These are phyloP conservation scores for Hemicrepidius hirtus DNA, from an alignment of 2,888 invertebrate genomes.

Conservation along the genomic window DNA sequence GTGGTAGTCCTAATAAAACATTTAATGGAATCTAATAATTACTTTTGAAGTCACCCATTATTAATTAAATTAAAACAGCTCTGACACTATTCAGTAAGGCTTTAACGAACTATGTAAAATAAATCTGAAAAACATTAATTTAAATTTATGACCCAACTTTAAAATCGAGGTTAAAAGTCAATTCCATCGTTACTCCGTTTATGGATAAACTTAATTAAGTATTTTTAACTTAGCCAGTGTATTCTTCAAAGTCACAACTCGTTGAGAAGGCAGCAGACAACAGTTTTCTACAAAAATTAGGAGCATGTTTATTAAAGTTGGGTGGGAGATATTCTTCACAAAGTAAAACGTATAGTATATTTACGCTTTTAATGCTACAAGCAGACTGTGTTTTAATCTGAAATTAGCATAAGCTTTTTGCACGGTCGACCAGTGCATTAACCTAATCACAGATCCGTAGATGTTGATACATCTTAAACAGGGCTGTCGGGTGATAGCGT, in stretches of 20 bases:
- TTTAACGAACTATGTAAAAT: no score
- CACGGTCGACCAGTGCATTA: conserved; percentile 48
- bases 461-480: conserved; percentile 43
- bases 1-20: no score
- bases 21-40: no score
- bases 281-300: neutral
- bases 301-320: neutral
- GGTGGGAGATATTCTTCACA: neutral
- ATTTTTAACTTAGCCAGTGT: neutral
- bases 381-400: conserved; percentile 49
- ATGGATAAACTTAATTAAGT: conserved; percentile 9
- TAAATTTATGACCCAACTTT: no score
- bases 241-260: neutral
- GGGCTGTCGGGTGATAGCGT: conserved; percentile 35
- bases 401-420: conserved; percentile 54
- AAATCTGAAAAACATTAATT: no score
- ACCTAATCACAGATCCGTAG: conserved; percentile 49
- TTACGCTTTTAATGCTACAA: conserved; percentile 43
- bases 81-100: no score
- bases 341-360: conserved; percentile 1
- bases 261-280: neutral
- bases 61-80: no score
- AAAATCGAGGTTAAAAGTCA: conserved; percentile 17
- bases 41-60: no score
- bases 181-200: conserved; percentile 20